Base-by-base conservation (phyloP, 1,140 invertebrate species). In the Orchesella cincta region DNA sequence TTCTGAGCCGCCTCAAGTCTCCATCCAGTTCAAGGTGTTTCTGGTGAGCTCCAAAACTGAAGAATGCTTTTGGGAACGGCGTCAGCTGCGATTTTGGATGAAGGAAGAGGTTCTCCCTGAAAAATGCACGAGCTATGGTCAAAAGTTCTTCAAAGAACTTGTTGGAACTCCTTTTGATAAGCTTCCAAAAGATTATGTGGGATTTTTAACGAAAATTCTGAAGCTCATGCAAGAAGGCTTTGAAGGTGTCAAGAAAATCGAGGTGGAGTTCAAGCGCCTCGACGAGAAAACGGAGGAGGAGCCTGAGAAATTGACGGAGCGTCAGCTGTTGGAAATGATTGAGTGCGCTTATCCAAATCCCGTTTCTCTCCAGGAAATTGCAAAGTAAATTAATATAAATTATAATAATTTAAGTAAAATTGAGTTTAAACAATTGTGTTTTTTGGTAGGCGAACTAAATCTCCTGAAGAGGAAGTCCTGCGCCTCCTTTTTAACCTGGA, bases 341-440 rank as follows among this genome's bases (percentile, higher is more conserved):
- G 97, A 99, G 86, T 95, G 96, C 79, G 93, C 97, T 1, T 99
- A 98, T 89, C 98, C 98, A 46, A 98, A 98, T 89, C 94, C 96
- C 26, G 87, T 99, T 23, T 93, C 93, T 20, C 89, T 97, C 28
- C 90, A 93, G 79, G 94, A 98, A 84, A 91, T 99, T 84, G 91
- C 94, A 74, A 95, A 91, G 96, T 98, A 89, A 89, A 90, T n/a
- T n/a, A n/a, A n/a, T n/a, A n/a, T n/a, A n/a, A n/a, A n/a, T n/a
- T n/a, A n/a, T 83, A 33, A 57, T 31, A 14, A 67, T 33, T 29
- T n/a, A n/a, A n/a, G n/a, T n/a, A n/a, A 8, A 73, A 36, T n/a
- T n/a, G 46, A 33, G 73, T 80, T 81, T 75, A 76, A 80, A 78
- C 75, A 81, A 57, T 57, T 14, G 54, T 57, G n/a, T n/a, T 57